Percentiles rank a stretch among this genome's conserved stretches.
These are phyloP conservation scores for Mustelus asterias DNA, from an alignment of 2,113 vertebrate genomes.

Conservation along the genomic window DNA sequence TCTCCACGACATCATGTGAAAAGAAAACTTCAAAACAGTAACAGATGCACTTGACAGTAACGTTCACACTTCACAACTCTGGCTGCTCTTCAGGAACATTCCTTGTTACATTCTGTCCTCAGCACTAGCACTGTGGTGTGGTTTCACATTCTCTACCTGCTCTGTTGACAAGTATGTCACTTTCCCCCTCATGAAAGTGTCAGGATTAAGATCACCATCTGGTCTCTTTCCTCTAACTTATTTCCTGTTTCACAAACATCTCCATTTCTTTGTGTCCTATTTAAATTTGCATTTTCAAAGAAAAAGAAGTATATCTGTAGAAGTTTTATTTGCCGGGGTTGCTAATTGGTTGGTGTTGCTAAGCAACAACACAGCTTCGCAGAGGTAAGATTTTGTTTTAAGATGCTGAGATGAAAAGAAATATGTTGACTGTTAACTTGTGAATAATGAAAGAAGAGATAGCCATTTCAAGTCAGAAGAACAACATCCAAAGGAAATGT, in stretches of 20 bases:
- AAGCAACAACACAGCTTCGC: not conserved
- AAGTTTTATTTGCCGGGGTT: not conserved
- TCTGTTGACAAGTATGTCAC: not conserved
- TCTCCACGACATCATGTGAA: not conserved
- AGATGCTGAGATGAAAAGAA: not conserved
- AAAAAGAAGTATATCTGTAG: not conserved
- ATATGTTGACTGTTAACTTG: slow-evolving; percentile 7
- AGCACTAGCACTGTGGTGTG: not conserved
- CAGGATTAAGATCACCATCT: not conserved
- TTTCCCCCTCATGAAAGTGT: not conserved
- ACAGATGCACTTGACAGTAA: slow-evolving; percentile 9
- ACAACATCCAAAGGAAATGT: not conserved
- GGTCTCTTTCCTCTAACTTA: not conserved
- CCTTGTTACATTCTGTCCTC: not conserved
- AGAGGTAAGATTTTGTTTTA: not conserved
- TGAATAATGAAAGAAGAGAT: not conserved
- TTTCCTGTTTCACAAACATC: not conserved
- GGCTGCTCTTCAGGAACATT: not conserved
- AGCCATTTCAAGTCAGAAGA: not conserved
- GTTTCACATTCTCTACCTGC: not conserved
- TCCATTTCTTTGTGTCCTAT: not conserved
- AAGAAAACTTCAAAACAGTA: not conserved
- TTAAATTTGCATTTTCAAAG: not conserved
- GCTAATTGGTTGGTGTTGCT: not conserved
- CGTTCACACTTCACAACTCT: not conserved